Evolutionary conservation across 2,888 invertebrate species (phyloP).

Genomic region (Diaperis boleti): DNA sequence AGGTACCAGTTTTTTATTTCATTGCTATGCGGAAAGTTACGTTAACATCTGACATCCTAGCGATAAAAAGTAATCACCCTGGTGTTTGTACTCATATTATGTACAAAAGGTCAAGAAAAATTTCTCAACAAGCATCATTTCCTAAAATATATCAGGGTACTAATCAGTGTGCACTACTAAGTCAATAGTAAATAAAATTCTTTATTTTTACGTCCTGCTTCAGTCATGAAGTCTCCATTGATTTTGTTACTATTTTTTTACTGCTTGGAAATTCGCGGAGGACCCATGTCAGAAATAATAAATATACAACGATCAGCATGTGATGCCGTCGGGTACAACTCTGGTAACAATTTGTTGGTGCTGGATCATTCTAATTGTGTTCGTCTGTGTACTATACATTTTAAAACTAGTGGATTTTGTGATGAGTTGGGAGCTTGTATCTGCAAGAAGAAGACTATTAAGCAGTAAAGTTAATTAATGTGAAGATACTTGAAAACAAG

Average conservation of each 20-base stretch:
- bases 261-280: not conserved
- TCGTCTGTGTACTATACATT: not conserved
- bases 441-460: not conserved
- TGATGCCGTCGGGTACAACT: constrained; percentile 1
- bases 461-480: not conserved
- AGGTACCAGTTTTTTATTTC: too few relatives aligned
- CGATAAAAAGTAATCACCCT: too few relatives aligned
- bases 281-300: not conserved
- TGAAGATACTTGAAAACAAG: too few relatives aligned
- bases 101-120: not conserved
- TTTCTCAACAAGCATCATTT: not conserved
- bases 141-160: not conserved
- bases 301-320: not conserved
- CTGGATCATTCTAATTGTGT: constrained; percentile 9
- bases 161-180: not conserved
- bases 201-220: not conserved
- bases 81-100: too few relatives aligned
- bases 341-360: not conserved
- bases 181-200: not conserved
- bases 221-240: not conserved
- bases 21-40: too few relatives aligned
- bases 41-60: too few relatives aligned
- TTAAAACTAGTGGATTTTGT: not conserved
- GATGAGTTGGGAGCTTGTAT: constrained; percentile 9
- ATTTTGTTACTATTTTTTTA: not conserved